Evolutionary conservation across 2,888 invertebrate genomes (phyloP), one percentile per base, ranked within the genome.

Genomic region (Xanthia icteritia): DNA sequence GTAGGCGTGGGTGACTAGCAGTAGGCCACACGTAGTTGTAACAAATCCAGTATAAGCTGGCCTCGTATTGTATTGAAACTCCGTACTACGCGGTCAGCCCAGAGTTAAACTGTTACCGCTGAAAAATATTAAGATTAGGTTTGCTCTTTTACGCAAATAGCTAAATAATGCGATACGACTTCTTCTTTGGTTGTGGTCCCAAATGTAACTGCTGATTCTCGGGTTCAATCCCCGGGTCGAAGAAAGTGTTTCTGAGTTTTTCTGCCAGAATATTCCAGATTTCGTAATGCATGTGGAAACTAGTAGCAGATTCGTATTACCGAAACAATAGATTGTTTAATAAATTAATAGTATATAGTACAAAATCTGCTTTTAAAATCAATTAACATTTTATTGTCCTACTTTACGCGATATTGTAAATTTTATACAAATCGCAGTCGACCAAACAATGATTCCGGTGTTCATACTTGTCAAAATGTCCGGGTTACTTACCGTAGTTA

Each of bases 401-500:
- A 9, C 15, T 51, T 31, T 51, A 51, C 15, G 15, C 15, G 15
- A 36, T 3, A 23, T 5, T 48, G 23, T 5, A 5, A 23, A 67
- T 23, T 31, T 5, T 51, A 23, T 23, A 36, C 0, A 4, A 11
- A 68, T 54, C n/a, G 9, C 17, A 6, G n/a, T 36, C n/a, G 1
- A 17, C 9, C 5, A 36, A 36, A 23, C 3, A n/a, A 11, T 36
- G 3, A 54, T 36, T 31, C 36, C 6, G 36, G 23, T n/a, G 23
- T n/a, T 31, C 56, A 17, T 36, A 36, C 11, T 20, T 31, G 5
- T 31, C n/a, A 58, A 72, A 56, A 31, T 20, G 5, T 31, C 23
- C 6, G 11, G 1, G 36, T 77, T 36, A 56, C 69, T 77, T 36
- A 56, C 69, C 27, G 66, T 70, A n/a, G 23, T 5, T 20, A 77